phyloP scores from a whole-genome alignment of 2,797 vertebrate species.

The Enteromius trimaculatus region DNA sequence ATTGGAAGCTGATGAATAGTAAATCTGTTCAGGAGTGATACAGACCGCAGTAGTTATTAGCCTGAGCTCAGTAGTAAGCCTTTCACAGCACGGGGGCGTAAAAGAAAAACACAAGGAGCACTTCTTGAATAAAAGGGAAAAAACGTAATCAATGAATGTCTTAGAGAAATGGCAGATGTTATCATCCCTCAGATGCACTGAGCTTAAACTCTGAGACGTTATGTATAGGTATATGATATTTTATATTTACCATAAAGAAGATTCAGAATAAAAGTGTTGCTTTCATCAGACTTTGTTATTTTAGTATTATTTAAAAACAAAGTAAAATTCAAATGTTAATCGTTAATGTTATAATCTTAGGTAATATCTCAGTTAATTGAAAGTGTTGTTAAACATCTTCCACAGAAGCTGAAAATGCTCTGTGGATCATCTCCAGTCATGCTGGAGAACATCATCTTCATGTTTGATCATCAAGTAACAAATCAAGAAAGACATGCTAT shows the following conservation, averaged over 20 bases:
- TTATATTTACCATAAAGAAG: background rate
- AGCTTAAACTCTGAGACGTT: background rate
- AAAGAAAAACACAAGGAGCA: slow-evolving; percentile 13
- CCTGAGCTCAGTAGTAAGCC: background rate
- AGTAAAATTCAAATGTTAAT: background rate
- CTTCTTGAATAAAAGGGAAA: background rate
- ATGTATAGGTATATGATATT: background rate
- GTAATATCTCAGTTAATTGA: background rate
- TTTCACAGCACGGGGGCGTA: slow-evolving; percentile 19
- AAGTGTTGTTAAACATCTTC: background rate
- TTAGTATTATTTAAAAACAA: background rate
- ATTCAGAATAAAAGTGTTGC: background rate
- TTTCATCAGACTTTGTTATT: background rate
- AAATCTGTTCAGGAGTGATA: slow-evolving; percentile 10
- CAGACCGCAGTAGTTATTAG: background rate
- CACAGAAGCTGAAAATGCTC: background rate
- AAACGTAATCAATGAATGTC: background rate
- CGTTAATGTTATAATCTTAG: background rate
- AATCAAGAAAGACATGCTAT: background rate
- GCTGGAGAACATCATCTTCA: background rate
- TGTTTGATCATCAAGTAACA: background rate
- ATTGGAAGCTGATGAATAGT: slow-evolving; percentile 34
- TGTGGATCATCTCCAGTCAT: background rate
- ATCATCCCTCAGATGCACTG: background rate
- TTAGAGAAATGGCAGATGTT: background rate